Base-by-base conservation (phyloP, 2,113 vertebrate species). In the Istiophorus platypterus region DNA sequence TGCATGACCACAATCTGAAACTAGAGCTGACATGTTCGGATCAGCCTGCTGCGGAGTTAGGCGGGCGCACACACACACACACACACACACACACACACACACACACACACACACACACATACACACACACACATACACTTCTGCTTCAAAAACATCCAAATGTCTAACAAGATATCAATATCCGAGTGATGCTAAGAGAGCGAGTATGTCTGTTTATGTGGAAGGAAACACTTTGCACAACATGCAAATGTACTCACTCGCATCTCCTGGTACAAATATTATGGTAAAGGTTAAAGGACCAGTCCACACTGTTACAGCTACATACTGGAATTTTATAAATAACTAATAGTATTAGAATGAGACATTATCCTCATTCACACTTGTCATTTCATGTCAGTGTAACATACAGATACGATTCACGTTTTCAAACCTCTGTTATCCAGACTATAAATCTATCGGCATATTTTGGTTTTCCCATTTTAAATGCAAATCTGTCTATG, bases 1-100 rank as follows among this genome's bases (percentile, higher is more conserved):
- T 18, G 27, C 22, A 22, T 17, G n/a, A 75, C 76, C 80, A 2
- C 66, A 77, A 27, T 18, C 51, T 26, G 34, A 73, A 45, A 27
- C 68, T 29, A 27, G 54, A 72, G 41, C 13, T 24, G 27, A 41
- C 76, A 57, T 68, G 69, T 56, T 24, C 7, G 3, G 7, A 52
- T 52, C 20, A n/a, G 51, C 20, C 22, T n/a, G 51, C 51, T 11
- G 45, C 45, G 1, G 17, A 5, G 68, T 49, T 63, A 61, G 27
- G 29, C 34, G 22, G 27, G n/a, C 45, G 63, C 37, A 54, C 10
- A 39, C 59, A 39, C 67, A 57, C 62, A 52, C 41, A 67, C 34
- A 72, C 69, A 56, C 47, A 39, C n/a, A 54, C 52, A 54, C 52
- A 54, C 22, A 13, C 24, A 14, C 26, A 10, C 45, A 7, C 49